Conservation (phyloP, 2,888 invertebrate species). For the Athetis lepigone region DNA sequence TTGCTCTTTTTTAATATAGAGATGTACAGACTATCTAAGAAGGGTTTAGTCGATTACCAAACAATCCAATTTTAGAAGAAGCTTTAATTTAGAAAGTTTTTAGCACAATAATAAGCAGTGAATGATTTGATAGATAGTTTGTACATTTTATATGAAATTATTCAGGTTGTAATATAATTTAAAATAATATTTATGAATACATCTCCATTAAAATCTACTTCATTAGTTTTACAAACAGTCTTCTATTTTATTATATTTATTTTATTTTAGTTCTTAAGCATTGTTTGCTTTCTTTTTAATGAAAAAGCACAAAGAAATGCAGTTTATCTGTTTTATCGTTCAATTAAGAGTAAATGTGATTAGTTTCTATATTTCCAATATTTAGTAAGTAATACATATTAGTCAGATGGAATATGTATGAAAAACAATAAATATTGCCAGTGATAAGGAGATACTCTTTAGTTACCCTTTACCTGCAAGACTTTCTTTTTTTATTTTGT, state of each 20-base stretch:
- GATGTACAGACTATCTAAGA: conserved; percentile 46
- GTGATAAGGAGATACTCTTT: too few relatives aligned
- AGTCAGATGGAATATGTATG: too few relatives aligned
- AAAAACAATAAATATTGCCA: too few relatives aligned
- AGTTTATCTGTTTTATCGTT: conserved; percentile 35
- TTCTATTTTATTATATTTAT: conserved; percentile 54
- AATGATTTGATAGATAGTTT: conserved; percentile 34
- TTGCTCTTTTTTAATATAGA: conserved; percentile 35
- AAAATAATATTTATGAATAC: conserved; percentile 49
- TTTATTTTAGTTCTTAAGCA: conserved; percentile 51
- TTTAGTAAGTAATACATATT: too few relatives aligned
- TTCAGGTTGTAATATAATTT: conserved; percentile 55
- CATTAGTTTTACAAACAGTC: conserved; percentile 42
- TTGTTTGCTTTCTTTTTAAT: conserved; percentile 41
- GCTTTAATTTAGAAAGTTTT: conserved; percentile 40
- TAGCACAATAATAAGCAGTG: conserved; percentile 32
- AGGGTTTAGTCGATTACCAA: conserved; percentile 46
- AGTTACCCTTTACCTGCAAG: not conserved
- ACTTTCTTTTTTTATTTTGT: conserved; percentile 28
- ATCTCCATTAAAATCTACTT: conserved; percentile 43
- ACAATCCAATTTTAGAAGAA: conserved; percentile 32
- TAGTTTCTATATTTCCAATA: conserved; percentile 15
- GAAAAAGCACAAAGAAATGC: conserved; percentile 39
- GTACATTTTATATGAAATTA: conserved; percentile 49
- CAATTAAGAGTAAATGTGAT: conserved; percentile 42